Percentiles rank a stretch among this genome's conserved stretches.
Conservation (phyloP, 2,113 vertebrate genomes). For the Raja brachyura region DNA sequence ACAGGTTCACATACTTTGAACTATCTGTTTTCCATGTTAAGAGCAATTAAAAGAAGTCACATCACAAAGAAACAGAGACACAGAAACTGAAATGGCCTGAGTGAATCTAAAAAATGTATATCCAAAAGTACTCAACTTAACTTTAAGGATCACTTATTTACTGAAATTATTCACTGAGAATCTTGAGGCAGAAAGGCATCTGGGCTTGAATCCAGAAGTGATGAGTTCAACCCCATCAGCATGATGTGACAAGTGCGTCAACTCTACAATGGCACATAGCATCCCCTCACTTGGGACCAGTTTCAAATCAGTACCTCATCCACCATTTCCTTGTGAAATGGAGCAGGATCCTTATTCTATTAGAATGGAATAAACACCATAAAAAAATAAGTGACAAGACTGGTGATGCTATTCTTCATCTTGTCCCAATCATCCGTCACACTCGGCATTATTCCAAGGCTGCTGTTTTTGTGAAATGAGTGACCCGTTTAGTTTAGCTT, state of each 20-base stretch:
- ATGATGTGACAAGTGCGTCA: too few relatives aligned
- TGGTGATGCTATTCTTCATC: neutral
- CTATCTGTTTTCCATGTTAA: neutral
- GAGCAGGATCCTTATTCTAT: too few relatives aligned
- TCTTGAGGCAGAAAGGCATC: too few relatives aligned
- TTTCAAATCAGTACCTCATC: too few relatives aligned
- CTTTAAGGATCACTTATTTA: neutral
- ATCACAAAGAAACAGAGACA: neutral
- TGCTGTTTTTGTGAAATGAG: neutral
- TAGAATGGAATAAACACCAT: neutral
- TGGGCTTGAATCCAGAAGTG: too few relatives aligned
- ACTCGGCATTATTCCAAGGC: neutral
- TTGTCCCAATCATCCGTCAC: neutral
- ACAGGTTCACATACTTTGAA: too few relatives aligned
- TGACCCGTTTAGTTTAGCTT: neutral
- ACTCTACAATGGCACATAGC: too few relatives aligned
- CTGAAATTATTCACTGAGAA: neutral
- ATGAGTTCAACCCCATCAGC: too few relatives aligned
- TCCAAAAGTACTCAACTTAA: neutral
- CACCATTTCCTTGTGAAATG: too few relatives aligned
- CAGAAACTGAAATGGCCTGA: neutral
- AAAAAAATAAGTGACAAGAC: slow-evolving; percentile 15
- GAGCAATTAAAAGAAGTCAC: neutral
- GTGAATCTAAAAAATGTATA: neutral
- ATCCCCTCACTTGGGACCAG: too few relatives aligned